Evolutionary conservation across 2,113 vertebrate genomes (phyloP).

Genomic region (Catharus minimus): DNA sequence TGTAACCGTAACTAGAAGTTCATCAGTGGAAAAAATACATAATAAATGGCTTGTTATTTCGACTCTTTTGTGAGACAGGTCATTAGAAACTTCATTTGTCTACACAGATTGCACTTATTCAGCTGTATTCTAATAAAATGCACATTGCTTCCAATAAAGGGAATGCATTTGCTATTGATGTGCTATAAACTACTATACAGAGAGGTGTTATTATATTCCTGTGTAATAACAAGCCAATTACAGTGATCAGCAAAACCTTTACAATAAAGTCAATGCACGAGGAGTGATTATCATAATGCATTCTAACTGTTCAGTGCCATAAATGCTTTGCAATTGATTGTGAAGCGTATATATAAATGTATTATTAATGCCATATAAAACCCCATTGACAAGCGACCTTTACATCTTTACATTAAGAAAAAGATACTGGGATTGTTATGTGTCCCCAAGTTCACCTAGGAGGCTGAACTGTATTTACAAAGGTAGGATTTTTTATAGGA

Average conservation of each 20-base stretch:
- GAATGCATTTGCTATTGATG: constrained; percentile 68
- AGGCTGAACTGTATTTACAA: constrained; percentile 15
- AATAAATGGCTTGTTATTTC: constrained; percentile 42
- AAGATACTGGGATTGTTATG: neutral
- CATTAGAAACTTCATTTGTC: constrained; percentile 66
- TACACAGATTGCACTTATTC: constrained; percentile 58
- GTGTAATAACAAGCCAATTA: constrained; percentile 71
- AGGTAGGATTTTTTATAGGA: neutral
- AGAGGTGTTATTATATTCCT: constrained; percentile 65
- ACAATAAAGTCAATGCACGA: constrained; percentile 41
- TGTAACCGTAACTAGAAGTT: constrained; percentile 10
- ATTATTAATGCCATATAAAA: constrained; percentile 63
- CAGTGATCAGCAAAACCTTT: constrained; percentile 50
- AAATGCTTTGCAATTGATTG: constrained; percentile 68
- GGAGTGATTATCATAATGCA: constrained; percentile 61
- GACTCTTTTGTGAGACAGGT: constrained; percentile 45
- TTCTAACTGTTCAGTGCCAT: constrained; percentile 50
- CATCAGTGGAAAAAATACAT: constrained; percentile 20
- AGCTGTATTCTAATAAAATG: constrained; percentile 66
- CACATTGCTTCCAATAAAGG: constrained; percentile 62
- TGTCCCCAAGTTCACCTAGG: constrained; percentile 11
- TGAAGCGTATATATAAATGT: constrained; percentile 40
- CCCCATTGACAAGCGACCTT: constrained; percentile 47
- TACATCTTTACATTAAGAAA: constrained; percentile 15
- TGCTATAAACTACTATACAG: constrained; percentile 63